Evolutionary conservation across 1,140 invertebrate genomes (phyloP).

Genomic region (Pantala flavescens): DNA sequence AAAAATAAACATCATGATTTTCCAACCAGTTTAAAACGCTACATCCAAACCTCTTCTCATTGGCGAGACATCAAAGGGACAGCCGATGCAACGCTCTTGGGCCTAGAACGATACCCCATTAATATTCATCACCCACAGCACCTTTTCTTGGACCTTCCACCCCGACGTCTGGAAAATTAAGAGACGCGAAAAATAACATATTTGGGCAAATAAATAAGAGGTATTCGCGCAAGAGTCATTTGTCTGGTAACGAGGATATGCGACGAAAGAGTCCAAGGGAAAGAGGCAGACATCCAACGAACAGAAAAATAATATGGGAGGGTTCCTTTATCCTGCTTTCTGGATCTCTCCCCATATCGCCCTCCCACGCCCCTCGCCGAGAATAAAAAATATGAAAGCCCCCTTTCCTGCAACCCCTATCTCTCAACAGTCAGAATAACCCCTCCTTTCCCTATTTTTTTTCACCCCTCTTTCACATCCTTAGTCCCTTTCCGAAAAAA

Average conservation of each 20-base stretch:
- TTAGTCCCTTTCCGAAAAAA: not conserved
- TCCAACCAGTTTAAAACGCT: too few species aligned
- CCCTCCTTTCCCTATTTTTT: not conserved
- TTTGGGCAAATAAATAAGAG: too few species aligned
- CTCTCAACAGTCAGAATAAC: not conserved
- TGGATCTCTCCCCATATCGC: not conserved
- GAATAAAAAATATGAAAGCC: not conserved
- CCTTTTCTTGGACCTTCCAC: too few species aligned
- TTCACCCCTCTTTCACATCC: conserved; percentile 4
- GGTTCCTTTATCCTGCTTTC: not conserved
- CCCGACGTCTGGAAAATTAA: too few species aligned
- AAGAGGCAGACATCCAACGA: not conserved
- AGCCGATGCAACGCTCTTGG: too few species aligned
- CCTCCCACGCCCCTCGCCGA: not conserved
- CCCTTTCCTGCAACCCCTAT: not conserved
- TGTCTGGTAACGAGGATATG: not conserved
- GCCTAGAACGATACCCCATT: too few species aligned
- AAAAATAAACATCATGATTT: too few species aligned
- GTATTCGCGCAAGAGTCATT: not conserved
- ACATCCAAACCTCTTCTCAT: too few species aligned
- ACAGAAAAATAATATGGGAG: conserved; percentile 10
- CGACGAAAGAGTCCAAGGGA: not conserved
- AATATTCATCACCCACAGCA: too few species aligned
- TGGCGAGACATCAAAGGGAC: too few species aligned
- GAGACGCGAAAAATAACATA: too few species aligned